Conservation (phyloP, 2,888 invertebrate species). For the Rhogogaster chlorosoma region DNA sequence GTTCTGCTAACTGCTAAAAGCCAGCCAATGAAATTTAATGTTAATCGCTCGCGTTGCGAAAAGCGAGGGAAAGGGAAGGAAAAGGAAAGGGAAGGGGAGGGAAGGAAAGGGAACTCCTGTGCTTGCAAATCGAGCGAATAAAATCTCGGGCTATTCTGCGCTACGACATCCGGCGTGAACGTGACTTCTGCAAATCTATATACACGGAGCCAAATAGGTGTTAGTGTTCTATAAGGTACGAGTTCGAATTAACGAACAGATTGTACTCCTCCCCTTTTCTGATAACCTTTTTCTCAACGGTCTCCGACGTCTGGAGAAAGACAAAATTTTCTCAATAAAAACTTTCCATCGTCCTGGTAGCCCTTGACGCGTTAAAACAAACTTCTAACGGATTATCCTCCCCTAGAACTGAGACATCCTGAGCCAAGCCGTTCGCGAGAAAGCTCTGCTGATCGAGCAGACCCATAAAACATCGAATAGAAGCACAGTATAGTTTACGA, state of each 20-base stretch:
- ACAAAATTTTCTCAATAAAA: conserved; percentile 18
- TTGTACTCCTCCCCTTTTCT: not conserved
- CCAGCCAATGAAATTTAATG: conserved; percentile 64
- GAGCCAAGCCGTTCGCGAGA: conserved; percentile 10
- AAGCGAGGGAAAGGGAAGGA: not conserved
- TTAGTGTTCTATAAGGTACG: not conserved
- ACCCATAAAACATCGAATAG: conserved; percentile 12
- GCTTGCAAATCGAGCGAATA: conserved; percentile 46
- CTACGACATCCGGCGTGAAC: conserved; percentile 32
- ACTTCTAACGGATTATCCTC: conserved; percentile 17
- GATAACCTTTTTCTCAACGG: not conserved
- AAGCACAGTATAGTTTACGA: not conserved
- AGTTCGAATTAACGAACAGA: conserved; percentile 27
- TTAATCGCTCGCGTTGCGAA: conserved; percentile 59
- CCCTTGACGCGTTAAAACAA: conserved; percentile 1
- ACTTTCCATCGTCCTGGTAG: conserved; percentile 6
- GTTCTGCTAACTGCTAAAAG: conserved; percentile 60
- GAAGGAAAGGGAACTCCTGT: not conserved
- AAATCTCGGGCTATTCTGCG: conserved; percentile 43
- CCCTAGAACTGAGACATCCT: not conserved
- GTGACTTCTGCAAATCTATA: not conserved
- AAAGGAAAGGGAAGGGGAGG: not conserved
- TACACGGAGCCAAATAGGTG: not conserved
- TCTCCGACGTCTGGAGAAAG: not conserved
- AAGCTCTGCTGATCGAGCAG: not conserved